Evolutionary conservation across 2,888 invertebrate species (phyloP).

Genomic region (Hydropsyche betteni): DNA sequence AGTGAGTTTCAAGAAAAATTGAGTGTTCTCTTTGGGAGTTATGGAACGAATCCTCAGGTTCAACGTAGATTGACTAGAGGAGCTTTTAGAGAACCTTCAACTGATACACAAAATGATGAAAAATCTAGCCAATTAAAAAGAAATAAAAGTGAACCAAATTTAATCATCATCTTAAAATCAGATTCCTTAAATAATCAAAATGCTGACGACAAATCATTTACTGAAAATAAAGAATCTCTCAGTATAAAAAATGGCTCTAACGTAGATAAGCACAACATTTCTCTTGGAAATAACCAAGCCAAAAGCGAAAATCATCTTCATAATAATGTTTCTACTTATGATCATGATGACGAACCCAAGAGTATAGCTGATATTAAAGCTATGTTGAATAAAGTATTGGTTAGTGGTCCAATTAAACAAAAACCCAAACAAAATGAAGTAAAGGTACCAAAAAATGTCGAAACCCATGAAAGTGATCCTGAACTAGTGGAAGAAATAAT

Average conservation of each 20-base stretch:
- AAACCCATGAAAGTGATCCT: constrained; percentile 60
- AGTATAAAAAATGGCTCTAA: neutral
- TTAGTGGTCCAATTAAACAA: constrained; percentile 57
- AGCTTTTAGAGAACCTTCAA: constrained; percentile 57
- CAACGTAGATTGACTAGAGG: neutral
- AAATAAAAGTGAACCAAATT: constrained; percentile 53
- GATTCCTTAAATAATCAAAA: neutral
- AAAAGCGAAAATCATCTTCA: no score
- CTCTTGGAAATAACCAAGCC: no score
- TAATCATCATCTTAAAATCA: constrained; percentile 58
- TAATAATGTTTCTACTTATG: neutral
- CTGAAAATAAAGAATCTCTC: constrained; percentile 11
- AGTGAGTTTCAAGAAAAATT: constrained; percentile 5
- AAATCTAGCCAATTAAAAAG: neutral
- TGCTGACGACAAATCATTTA: neutral
- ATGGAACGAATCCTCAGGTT: constrained; percentile 3
- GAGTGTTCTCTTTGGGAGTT: neutral
- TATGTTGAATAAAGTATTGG: constrained; percentile 62
- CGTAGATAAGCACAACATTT: no score
- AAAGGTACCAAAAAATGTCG: constrained; percentile 54
- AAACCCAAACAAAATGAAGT: constrained; percentile 57
- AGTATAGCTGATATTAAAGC: constrained; percentile 61
- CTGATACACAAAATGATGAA: constrained; percentile 56
- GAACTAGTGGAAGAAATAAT: constrained; percentile 59
- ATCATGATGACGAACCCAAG: constrained; percentile 53